A percentile compares a stretch with the other conserved stretches of the same genome.
Conservation (phyloP, 2,797 vertebrate species). For the Anomalospiza imberbis region DNA sequence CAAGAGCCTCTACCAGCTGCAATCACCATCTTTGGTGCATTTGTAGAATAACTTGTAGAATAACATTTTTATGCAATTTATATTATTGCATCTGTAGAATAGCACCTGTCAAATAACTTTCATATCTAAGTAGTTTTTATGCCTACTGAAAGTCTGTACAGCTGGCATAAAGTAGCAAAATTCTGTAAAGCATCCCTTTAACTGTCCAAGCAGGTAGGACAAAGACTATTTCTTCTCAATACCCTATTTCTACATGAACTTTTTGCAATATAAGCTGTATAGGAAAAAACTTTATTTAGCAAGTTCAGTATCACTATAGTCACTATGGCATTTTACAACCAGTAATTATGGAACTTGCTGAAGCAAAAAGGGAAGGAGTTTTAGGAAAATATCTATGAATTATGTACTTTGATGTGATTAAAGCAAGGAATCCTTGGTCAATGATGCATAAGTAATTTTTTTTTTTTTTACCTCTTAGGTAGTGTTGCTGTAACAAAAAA, state of each 20-base stretch:
- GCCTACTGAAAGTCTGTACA: not conserved
- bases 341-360: not conserved
- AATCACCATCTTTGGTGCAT: not conserved
- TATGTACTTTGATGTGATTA: not conserved
- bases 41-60: not conserved
- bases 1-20: not conserved
- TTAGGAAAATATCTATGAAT: not conserved
- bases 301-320: not conserved
- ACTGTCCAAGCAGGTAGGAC: not conserved
- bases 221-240: not conserved
- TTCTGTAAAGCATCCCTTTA: not conserved
- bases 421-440: not conserved
- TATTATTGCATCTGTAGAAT: not conserved
- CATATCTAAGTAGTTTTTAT: not conserved
- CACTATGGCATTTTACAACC: not conserved
- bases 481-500: not conserved
- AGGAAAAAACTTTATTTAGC: not conserved
- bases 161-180: not conserved
- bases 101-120: not conserved
- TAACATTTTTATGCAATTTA: no score
- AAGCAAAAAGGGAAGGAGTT: not conserved
- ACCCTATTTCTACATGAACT: not conserved
- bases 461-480: not conserved
- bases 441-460: not conserved
- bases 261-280: not conserved